Conservation (phyloP, 2,797 vertebrate species). For the Eulemur coronatus region DNA sequence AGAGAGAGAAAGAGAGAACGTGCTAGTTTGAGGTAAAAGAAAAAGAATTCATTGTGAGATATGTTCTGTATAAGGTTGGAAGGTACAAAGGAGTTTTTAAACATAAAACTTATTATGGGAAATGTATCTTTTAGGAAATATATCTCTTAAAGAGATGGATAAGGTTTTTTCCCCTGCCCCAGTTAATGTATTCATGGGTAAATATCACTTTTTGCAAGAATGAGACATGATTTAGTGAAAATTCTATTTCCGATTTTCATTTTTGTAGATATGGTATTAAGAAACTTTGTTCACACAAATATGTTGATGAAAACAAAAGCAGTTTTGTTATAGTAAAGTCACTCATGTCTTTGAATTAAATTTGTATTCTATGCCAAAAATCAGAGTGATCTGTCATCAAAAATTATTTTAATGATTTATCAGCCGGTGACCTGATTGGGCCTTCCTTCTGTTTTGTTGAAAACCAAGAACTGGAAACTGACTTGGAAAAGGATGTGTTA, state of each 20-base stretch:
- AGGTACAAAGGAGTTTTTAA: background rate
- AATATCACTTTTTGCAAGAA: background rate
- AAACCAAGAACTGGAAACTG: background rate
- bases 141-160: background rate
- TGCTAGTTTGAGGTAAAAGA: background rate
- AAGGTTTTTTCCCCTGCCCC: too few relatives aligned
- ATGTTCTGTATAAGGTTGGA: background rate
- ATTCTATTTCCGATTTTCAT: background rate
- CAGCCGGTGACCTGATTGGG: background rate
- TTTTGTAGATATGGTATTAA: background rate
- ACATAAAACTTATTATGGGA: background rate
- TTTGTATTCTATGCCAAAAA: background rate
- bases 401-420: background rate
- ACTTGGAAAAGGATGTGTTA: background rate
- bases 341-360: background rate
- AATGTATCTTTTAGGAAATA: background rate
- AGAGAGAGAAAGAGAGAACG: background rate
- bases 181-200: background rate
- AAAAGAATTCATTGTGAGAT: background rate
- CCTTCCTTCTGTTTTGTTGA: background rate
- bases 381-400: background rate
- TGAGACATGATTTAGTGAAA: background rate
- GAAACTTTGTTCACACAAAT: background rate
- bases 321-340: background rate
- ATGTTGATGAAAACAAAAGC: background rate